Conservation (phyloP, 1,140 invertebrate genomes). For the Plodia interpunctella region DNA sequence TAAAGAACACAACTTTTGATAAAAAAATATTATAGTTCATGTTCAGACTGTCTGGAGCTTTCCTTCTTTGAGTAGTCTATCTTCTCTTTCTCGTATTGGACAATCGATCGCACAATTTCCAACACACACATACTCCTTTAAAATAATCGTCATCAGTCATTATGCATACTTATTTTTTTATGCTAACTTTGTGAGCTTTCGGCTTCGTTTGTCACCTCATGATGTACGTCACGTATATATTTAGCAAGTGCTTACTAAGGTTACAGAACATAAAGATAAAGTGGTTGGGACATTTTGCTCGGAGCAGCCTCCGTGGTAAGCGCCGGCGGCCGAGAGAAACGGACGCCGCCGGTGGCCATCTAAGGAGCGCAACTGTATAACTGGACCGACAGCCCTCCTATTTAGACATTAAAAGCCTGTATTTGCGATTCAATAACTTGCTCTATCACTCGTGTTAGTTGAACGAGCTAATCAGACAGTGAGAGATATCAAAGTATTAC, state of each 20-base stretch:
- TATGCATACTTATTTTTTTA: no score
- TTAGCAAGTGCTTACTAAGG: not conserved
- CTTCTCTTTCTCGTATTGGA: no score
- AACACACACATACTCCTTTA: no score
- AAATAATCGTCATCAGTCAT: no score
- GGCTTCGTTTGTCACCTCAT: no score
- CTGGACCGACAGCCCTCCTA: conserved; percentile 45
- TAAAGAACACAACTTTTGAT: no score
- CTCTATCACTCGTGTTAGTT: conserved; percentile 6
- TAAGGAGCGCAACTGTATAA: conserved; percentile 68
- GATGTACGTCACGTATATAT: not conserved
- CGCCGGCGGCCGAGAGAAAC: conserved; percentile 37
- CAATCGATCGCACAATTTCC: no score
- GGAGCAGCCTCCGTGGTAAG: not conserved
- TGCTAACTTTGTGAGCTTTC: no score
- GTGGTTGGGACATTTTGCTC: not conserved
- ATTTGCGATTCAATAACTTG: conserved; percentile 34
- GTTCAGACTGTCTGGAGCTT: no score
- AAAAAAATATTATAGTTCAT: no score
- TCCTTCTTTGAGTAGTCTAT: no score
- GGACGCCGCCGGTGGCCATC: conserved; percentile 52
- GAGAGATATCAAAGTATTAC: not conserved
- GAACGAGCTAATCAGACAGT: not conserved
- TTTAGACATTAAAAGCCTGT: conserved; percentile 50
- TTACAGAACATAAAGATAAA: not conserved